Evolutionary conservation across 2,888 invertebrate genomes (phyloP), one percentile per base, ranked within the genome.

Genomic region (Himalopsyche anomala): DNA sequence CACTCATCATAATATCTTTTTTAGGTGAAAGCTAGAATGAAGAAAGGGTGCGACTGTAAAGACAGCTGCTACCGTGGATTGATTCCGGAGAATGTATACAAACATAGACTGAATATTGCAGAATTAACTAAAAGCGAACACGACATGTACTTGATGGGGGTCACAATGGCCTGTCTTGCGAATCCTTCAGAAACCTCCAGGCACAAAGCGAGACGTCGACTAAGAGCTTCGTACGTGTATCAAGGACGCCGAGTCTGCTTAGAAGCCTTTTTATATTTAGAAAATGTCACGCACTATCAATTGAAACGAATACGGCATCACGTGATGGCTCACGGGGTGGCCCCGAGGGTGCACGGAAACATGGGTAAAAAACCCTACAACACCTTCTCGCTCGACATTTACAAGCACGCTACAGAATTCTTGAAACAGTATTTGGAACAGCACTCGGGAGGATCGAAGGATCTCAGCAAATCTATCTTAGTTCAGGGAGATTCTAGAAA

Each of bases 131-230:
- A 96, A 91, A 96, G 95, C 85, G 96, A 96, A 91, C 96, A 96
- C 91, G 96, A 96, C 91, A 96, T 96, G 96, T 96, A 96, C 90
- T 92, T 96, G 89, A 96, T 96, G 96, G 96, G 96, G n/a, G 95
- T 96, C 51, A 96, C 96, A 4, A 96, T 96, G 96, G 96, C 96
- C 0, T 96, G 96, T 89, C 92, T 96, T 89, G 95, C 96, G 0
- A 96, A 96, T 91, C 95, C 95, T 28, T 95, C 95, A 85, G 95
- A 95, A 87, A 95, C 95, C 0, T 95, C 95, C 0, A 92, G 96
- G 38, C 95, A 96, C 89, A 96, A 96, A 90, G 96, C 96, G 88
- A 92, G 96, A 81, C 94, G 95, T 91, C 93, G 96, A 90, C 92
- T 96, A 84, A 92, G 96, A 84, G 95, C 96, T 0, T 96, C 96